These are phyloP conservation scores for Myxocyprinus asiaticus DNA, from an alignment of 2,113 vertebrate species.

Conservation along the genomic window DNA sequence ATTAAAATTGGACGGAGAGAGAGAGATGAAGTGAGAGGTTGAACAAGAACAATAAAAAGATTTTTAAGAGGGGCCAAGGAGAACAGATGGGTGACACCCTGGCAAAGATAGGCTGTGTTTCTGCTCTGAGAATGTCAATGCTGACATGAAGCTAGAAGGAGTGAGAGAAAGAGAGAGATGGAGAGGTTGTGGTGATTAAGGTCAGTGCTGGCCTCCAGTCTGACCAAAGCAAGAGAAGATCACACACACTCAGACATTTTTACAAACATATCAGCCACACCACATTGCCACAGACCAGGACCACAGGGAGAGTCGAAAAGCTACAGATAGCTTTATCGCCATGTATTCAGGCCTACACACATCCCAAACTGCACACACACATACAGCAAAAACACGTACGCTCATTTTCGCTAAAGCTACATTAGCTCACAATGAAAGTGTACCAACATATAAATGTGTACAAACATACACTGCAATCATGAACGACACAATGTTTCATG, in stretches of 20 bases:
- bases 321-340: not conserved
- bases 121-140: slow-evolving; percentile 24
- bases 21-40: slow-evolving; percentile 4
- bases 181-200: slow-evolving; percentile 25
- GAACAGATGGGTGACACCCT: slow-evolving; percentile 16
- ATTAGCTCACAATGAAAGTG: not conserved
- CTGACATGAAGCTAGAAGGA: not conserved
- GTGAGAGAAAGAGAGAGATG: not conserved
- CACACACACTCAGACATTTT: slow-evolving; percentile 5
- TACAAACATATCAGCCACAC: slow-evolving; percentile 26
- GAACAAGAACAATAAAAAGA: slow-evolving; percentile 5
- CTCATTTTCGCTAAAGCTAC: slow-evolving; percentile 5
- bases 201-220: slow-evolving; percentile 18
- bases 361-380: not conserved
- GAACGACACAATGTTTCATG: not conserved
- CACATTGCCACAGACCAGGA: slow-evolving; percentile 23
- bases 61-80: not conserved
- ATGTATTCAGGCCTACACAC: not conserved
- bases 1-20: slow-evolving; percentile 22
- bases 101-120: slow-evolving; percentile 20
- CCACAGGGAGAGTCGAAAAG: slow-evolving; percentile 10
- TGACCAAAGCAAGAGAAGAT: slow-evolving; percentile 3
- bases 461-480: slow-evolving; percentile 22
- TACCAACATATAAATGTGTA: not conserved
- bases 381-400: not conserved